A percentile compares a stretch with the other conserved stretches of the same genome.
Conservation (phyloP, 2,888 invertebrate genomes). For the Penaeus monodon region DNA sequence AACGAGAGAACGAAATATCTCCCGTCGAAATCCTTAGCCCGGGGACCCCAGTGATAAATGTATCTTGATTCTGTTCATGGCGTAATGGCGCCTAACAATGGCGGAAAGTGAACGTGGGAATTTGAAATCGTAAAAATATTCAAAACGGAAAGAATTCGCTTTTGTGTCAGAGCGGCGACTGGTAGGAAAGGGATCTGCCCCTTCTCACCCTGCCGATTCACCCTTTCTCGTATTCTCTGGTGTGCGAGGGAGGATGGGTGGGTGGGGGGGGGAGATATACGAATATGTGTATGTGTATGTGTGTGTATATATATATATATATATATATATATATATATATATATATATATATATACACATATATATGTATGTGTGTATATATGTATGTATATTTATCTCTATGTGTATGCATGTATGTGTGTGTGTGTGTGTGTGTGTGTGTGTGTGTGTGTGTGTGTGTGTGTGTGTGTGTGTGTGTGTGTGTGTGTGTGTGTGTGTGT, state of each 20-base stretch:
- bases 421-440: neutral
- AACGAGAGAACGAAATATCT: no score
- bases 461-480: neutral
- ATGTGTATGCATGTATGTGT: neutral
- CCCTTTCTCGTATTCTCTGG: neutral
- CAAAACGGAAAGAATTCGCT: constrained; percentile 12
- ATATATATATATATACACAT: constrained; percentile 11
- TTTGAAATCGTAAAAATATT: constrained; percentile 3
- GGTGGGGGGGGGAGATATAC: neutral
- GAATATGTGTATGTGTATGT: neutral
- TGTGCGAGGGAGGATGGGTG: neutral
- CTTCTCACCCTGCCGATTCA: no score
- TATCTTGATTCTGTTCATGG: no score
- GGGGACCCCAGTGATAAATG: no score
- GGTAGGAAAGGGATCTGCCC: neutral
- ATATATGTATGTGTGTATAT: constrained; percentile 1
- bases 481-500: no score
- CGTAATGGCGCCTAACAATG: no score
- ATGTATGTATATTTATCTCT: neutral
- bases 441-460: no score
- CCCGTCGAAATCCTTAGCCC: no score
- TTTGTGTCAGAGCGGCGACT: constrained; percentile 17
- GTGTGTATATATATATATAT: neutral
- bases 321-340: no score
- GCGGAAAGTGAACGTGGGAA: constrained; percentile 26